These are phyloP conservation scores for Leptoteleia sp. DNA, from an alignment of 1,140 invertebrate genomes.

Conservation along the genomic window DNA sequence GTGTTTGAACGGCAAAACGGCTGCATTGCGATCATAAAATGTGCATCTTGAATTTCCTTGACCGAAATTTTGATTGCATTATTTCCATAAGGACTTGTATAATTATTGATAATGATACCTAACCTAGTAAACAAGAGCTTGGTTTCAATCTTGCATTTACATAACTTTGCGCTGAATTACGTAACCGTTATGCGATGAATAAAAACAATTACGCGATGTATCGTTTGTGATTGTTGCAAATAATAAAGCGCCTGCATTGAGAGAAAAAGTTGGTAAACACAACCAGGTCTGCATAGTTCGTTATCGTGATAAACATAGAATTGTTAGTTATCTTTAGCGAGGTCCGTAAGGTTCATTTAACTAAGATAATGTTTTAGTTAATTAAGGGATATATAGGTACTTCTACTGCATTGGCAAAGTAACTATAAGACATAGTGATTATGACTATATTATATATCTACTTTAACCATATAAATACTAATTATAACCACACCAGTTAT, in stretches of 20 bases:
- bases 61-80: constrained; percentile 66
- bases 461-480: too few species aligned
- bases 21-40: constrained; percentile 37
- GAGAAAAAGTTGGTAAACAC: too few species aligned
- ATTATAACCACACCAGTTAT: too few species aligned
- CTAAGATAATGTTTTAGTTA: too few species aligned
- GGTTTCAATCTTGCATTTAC: constrained; percentile 54
- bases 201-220: constrained; percentile 61
- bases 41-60: constrained; percentile 62
- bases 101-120: constrained; percentile 68
- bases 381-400: too few species aligned
- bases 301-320: too few species aligned
- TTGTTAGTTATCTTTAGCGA: too few species aligned
- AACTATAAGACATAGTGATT: too few species aligned
- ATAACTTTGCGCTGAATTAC: constrained; percentile 58
- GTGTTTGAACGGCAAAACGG: constrained; percentile 21
- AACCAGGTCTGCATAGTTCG: too few species aligned
- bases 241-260: constrained; percentile 48
- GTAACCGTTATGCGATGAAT: constrained; percentile 53
- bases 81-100: constrained; percentile 66
- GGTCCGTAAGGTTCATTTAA: too few species aligned
- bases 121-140: constrained; percentile 64
- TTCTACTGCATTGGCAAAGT: too few species aligned
- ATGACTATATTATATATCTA: too few species aligned
- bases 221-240: constrained; percentile 40